Conservation (phyloP, 2,113 vertebrate genomes). For the Clarias macrocephalus region DNA sequence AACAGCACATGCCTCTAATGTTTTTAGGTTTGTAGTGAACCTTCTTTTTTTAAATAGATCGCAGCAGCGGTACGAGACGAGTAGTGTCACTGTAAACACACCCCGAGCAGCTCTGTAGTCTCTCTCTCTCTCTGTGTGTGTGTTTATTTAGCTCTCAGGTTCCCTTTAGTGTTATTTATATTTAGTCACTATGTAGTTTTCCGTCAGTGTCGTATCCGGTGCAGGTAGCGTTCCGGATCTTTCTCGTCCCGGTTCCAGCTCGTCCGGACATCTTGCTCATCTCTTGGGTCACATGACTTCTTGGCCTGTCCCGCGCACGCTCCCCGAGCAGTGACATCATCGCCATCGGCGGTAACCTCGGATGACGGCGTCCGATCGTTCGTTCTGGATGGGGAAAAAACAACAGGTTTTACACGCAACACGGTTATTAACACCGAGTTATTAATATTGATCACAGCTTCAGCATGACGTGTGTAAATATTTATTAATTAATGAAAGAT, state of each 20-base stretch:
- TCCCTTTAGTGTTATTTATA: too few relatives aligned
- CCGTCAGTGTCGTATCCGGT: conserved; percentile 66
- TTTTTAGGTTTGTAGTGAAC: not conserved
- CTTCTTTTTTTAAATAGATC: not conserved
- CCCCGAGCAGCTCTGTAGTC: not conserved
- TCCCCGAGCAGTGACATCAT: not conserved
- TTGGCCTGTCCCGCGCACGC: conserved; percentile 11
- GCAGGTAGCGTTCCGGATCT: conserved; percentile 70
- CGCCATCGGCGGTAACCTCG: conserved; percentile 12
- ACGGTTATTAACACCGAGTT: too few relatives aligned
- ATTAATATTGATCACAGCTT: not conserved
- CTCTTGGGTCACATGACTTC: conserved; percentile 16
- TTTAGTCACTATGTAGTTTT: not conserved
- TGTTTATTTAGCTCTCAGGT: not conserved
- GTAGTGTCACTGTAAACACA: not conserved
- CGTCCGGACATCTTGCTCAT: conserved; percentile 43
- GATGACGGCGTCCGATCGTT: conserved; percentile 48
- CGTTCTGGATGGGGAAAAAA: conserved; percentile 47
- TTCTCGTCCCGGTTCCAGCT: conserved; percentile 44
- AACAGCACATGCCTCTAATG: too few relatives aligned
- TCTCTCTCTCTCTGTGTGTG: not conserved
- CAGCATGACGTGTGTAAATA: not conserved
- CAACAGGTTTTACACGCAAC: not conserved
- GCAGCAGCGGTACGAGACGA: not conserved
- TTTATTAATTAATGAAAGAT: not conserved